Percentiles rank a stretch among this genome's conserved stretches.
Evolutionary conservation across 2,888 invertebrate species (phyloP).

Genomic region (Harpalus rufipes): DNA sequence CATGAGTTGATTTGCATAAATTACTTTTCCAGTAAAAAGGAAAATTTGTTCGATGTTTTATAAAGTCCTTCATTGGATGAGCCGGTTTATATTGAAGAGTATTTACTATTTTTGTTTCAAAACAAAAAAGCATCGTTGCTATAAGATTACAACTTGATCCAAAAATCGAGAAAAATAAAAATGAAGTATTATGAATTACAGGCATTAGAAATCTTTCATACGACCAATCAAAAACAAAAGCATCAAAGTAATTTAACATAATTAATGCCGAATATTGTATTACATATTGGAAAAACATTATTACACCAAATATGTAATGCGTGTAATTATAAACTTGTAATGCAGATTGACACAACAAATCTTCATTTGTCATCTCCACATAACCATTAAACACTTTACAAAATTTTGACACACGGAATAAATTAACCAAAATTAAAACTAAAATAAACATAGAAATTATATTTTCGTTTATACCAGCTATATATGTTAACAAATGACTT

Average conservation of each 20-base stretch:
- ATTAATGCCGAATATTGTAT: slow-evolving; percentile 71
- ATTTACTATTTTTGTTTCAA: slow-evolving; percentile 74
- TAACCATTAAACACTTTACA: slow-evolving; percentile 72
- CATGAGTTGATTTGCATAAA: slow-evolving; percentile 38
- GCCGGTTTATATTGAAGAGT: slow-evolving; percentile 73
- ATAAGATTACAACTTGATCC: slow-evolving; percentile 53
- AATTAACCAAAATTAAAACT: slow-evolving; percentile 71
- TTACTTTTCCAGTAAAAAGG: slow-evolving; percentile 47
- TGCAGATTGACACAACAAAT: slow-evolving; percentile 73
- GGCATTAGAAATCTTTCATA: slow-evolving; percentile 72
- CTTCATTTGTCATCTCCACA: slow-evolving; percentile 71
- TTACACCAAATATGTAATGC: slow-evolving; percentile 71
- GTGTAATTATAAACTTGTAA: slow-evolving; percentile 69
- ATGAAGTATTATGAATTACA: slow-evolving; percentile 72
- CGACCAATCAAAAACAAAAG: slow-evolving; percentile 71
- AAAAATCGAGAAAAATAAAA: slow-evolving; percentile 71
- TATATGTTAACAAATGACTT: slow-evolving; percentile 29
- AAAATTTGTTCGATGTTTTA: not conserved
- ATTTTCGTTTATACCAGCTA: slow-evolving; percentile 53
- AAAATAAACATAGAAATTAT: slow-evolving; percentile 70
- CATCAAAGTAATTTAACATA: slow-evolving; percentile 72
- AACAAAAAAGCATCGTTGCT: slow-evolving; percentile 73
- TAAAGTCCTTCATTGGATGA: slow-evolving; percentile 72
- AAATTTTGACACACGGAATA: slow-evolving; percentile 72
- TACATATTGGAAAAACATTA: slow-evolving; percentile 68